These are phyloP conservation scores for Triplophysa yarkandensis DNA, from an alignment of 2,797 vertebrate species.

Conservation along the genomic window DNA sequence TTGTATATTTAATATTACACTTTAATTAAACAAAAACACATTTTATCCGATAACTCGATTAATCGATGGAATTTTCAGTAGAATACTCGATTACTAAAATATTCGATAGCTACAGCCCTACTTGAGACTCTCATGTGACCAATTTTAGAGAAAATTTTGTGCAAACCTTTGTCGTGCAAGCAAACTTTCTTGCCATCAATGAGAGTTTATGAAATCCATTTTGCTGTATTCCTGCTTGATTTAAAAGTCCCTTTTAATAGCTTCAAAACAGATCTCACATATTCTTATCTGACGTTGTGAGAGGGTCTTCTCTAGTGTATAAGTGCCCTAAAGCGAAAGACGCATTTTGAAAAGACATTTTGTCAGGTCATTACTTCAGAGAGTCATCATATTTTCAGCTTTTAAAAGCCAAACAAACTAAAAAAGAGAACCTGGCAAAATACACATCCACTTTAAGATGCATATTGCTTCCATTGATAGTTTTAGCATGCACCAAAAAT, in stretches of 20 bases:
- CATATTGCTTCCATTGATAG: too few relatives aligned
- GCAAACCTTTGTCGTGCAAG: not conserved
- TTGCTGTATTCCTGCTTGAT: not conserved
- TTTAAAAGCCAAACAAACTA: not conserved
- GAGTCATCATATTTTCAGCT: not conserved
- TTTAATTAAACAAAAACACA: too few relatives aligned
- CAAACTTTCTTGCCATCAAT: not conserved
- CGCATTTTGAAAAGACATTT: not conserved
- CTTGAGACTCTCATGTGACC: not conserved
- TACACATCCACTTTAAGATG: too few relatives aligned
- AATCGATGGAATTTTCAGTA: too few relatives aligned
- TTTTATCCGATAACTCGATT: too few relatives aligned
- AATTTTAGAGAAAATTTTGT: not conserved
- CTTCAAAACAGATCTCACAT: not conserved
- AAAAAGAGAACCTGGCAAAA: not conserved
- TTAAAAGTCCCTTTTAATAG: not conserved
- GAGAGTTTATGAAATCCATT: not conserved
- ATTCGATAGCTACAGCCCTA: too few relatives aligned
- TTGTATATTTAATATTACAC: too few relatives aligned
- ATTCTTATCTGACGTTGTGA: not conserved
- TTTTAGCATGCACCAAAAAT: too few relatives aligned
- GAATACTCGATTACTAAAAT: too few relatives aligned
- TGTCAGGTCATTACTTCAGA: not conserved
- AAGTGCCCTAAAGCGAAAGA: not conserved
- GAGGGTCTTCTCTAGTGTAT: not conserved